phyloP scores from a whole-genome alignment of 2,797 vertebrate genomes.

The Xenopus petersii region DNA sequence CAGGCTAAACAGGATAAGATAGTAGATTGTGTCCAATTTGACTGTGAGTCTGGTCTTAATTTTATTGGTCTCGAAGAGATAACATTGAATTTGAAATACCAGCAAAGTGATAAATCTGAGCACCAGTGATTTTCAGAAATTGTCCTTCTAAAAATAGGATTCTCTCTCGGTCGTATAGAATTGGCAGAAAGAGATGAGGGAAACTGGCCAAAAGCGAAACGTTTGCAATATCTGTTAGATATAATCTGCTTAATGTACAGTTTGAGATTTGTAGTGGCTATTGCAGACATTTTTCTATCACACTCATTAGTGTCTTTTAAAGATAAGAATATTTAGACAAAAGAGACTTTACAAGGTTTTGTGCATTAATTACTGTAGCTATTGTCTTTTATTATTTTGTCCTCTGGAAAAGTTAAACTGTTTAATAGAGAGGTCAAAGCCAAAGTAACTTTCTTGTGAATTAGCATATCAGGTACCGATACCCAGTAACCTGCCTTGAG shows the following conservation, averaged over 20 bases:
- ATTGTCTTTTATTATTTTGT: conserved; percentile 48
- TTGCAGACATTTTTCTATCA: conserved; percentile 42
- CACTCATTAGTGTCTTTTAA: conserved; percentile 45
- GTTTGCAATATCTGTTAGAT: background rate
- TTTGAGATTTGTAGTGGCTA: conserved; percentile 12
- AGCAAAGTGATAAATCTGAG: conserved; percentile 29
- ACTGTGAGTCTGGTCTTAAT: conserved; percentile 40
- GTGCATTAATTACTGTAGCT: conserved; percentile 37
- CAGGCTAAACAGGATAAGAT: conserved; percentile 35
- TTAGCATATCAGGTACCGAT: background rate
- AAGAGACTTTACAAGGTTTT: conserved; percentile 13
- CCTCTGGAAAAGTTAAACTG: conserved; percentile 36
- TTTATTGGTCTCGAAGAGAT: conserved; percentile 45
- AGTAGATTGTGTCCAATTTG: conserved; percentile 39
- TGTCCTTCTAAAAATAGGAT: conserved; percentile 1
- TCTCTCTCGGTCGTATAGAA: conserved; percentile 1
- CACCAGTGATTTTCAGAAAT: conserved; percentile 9
- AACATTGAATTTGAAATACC: conserved; percentile 46
- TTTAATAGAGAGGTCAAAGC: conserved; percentile 26
- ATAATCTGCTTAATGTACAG: conserved; percentile 18
- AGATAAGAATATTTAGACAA: conserved; percentile 49
- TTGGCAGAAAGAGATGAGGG: conserved; percentile 46
- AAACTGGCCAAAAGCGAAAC: conserved; percentile 19
- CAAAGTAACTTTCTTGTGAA: conserved; percentile 27
- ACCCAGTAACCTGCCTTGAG: no score